Evolutionary conservation across 2,113 vertebrate genomes (phyloP).

Genomic region (Stigmatopora argus): DNA sequence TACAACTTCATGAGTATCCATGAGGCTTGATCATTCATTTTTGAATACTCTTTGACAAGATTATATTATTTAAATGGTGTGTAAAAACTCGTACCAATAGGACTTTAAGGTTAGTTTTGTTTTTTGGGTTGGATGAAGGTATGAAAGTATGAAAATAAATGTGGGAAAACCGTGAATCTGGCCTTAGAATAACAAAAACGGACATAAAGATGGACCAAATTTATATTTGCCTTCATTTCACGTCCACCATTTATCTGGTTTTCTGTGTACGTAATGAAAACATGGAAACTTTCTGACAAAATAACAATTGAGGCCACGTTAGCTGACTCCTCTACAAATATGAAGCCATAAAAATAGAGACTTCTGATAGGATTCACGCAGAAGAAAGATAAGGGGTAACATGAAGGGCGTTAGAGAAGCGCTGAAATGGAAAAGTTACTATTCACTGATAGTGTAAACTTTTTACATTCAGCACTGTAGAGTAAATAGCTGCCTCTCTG

Average conservation of each 20-base stretch:
- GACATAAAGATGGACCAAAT: not conserved
- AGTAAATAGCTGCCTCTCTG: not conserved
- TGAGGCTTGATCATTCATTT: too few species aligned
- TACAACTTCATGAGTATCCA: too few species aligned
- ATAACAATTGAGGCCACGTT: not conserved
- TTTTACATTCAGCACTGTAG: not conserved
- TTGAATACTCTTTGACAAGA: too few species aligned
- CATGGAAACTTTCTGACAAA: not conserved
- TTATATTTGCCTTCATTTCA: not conserved
- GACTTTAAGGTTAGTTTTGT: not conserved
- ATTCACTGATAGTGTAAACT: not conserved
- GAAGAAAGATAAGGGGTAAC: not conserved
- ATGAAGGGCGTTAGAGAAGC: not conserved
- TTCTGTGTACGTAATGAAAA: not conserved
- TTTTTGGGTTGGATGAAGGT: not conserved
- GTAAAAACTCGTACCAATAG: too few species aligned
- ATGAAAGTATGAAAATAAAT: not conserved
- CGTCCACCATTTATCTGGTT: not conserved
- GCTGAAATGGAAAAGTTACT: not conserved
- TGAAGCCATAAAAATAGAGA: not conserved
- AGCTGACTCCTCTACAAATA: not conserved
- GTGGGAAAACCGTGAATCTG: not conserved
- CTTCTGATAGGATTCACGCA: not conserved
- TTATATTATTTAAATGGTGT: too few species aligned
- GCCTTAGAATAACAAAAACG: not conserved